Evolutionary conservation across 2,113 vertebrate species (phyloP).

Genomic region (Meriones unguiculatus): DNA sequence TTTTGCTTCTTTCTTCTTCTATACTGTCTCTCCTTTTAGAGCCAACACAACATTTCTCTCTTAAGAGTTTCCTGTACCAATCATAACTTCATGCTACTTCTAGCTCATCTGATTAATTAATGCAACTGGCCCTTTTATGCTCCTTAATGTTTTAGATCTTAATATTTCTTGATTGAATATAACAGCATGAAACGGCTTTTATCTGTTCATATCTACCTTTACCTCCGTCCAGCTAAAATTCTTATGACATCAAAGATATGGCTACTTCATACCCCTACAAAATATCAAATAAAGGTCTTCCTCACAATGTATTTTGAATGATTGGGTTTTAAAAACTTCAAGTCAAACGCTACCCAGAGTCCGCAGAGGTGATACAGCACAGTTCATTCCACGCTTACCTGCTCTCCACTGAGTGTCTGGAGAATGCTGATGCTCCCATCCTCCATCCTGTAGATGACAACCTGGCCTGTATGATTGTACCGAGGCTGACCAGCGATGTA

Average conservation of each 20-base stretch:
- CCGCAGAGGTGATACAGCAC: neutral
- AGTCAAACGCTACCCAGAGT: neutral
- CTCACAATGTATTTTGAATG: neutral
- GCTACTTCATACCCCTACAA: neutral
- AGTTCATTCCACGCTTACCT: slow-evolving; percentile 86
- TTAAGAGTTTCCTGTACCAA: neutral
- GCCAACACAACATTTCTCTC: neutral
- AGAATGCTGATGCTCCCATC: slow-evolving; percentile 85
- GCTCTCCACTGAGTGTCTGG: slow-evolving; percentile 94
- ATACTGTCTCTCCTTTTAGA: neutral
- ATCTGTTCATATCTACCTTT: neutral
- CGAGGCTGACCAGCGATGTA: slow-evolving; percentile 96
- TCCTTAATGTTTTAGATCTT: neutral
- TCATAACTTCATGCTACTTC: neutral
- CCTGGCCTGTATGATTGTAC: slow-evolving; percentile 97
- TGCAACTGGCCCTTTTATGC: neutral
- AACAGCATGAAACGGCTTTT: no score
- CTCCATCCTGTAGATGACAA: slow-evolving; percentile 92
- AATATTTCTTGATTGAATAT: neutral
- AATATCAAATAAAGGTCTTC: neutral
- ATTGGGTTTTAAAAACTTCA: neutral
- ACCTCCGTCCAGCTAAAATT: neutral
- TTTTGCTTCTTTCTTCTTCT: neutral
- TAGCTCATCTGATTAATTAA: neutral
- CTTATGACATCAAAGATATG: neutral